Percentiles rank a stretch among this genome's conserved stretches.
These are phyloP conservation scores for Rhabdophis nuchalis DNA, from an alignment of 2,797 vertebrate species.

Conservation along the genomic window DNA sequence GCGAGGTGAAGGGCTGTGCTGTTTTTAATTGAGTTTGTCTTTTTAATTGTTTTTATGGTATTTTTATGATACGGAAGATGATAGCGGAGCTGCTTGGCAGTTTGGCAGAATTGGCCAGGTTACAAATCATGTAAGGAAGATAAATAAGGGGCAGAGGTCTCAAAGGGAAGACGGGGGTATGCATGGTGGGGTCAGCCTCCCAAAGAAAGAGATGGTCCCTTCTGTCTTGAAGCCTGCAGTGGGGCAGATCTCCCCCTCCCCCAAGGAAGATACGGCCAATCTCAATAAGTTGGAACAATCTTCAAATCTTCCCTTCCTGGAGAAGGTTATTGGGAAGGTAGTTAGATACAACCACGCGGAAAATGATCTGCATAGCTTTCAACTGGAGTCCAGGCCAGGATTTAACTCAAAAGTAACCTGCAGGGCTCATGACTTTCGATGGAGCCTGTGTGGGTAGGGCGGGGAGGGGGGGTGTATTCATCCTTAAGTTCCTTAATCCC, in stretches of 20 bases:
- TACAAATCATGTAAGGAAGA: not conserved
- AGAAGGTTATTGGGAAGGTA: not conserved
- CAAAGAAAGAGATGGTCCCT: not conserved
- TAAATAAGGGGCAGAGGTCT: not conserved
- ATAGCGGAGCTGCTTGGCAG: not conserved
- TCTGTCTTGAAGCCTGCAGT: not conserved
- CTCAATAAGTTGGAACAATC: not conserved
- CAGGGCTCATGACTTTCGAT: not conserved
- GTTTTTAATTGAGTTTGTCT: not conserved
- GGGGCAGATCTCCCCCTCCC: not conserved
- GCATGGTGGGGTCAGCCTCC: not conserved
- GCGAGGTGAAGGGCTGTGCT: not conserved
- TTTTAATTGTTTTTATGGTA: not conserved
- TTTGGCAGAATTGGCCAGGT: no score
- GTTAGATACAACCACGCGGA: not conserved
- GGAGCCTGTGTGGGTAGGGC: fast-evolving
- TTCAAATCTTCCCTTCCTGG: not conserved
- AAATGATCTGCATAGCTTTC: not conserved
- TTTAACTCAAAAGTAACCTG: not conserved
- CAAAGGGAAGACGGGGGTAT: not conserved
- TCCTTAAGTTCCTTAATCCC: not conserved
- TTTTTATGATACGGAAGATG: not conserved
- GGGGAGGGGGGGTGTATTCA: not conserved
- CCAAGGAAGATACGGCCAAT: not conserved
- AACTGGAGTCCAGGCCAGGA: not conserved